Base-by-base conservation (phyloP, 2,888 invertebrate genomes). In the Tetanocera ferruginea region DNA sequence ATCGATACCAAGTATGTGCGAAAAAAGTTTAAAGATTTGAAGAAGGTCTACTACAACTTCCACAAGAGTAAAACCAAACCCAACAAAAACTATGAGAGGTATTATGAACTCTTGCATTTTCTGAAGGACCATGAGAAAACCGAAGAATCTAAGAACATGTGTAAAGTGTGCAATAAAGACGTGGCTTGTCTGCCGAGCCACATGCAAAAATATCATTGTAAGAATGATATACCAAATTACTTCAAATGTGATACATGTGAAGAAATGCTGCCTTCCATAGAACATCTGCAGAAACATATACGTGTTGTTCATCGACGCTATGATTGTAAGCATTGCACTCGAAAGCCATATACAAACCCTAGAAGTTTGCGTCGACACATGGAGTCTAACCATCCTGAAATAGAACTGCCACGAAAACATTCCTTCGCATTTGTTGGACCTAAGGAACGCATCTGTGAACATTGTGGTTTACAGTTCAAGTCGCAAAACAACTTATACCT, bases 391-490 rank as follows among this genome's bases (percentile, higher is more conserved):
- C 64, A 66, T 31, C n/a, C 64, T 9, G 64, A 66, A n/a, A 28
- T 31, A 3, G 5, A 5, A 9, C 34, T 19, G 19, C 4, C 34
- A n/a, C 34, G 19, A 31, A 34, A 34, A n/a, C 17, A n/a, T 34
- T 19, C 37, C 8, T 17, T 9, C 14, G n/a, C 11, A 31, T 14
- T 23, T 23, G 11, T 25, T 49, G n/a, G 55, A n/a, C 37, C 5
- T 37, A 25, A 60, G n/a, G 60, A 60, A 49, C 60, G 72, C 25
- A 73, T 73, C 23, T 73, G 72, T 28, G 72, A 73, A 25, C 60
- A 49, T 51, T 73, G 72, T 17, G 72, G 72, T 2, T 25, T 8
- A 11, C 72, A 60, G 28, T 73, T 73, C 43, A 60, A 28, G 14
- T 37, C 60, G 14, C 43, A 60, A 19, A 25, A 23, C 14, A 60